These are phyloP conservation scores for Illadopsis cleaveri DNA, from an alignment of 2,113 vertebrate species.

Conservation along the genomic window DNA sequence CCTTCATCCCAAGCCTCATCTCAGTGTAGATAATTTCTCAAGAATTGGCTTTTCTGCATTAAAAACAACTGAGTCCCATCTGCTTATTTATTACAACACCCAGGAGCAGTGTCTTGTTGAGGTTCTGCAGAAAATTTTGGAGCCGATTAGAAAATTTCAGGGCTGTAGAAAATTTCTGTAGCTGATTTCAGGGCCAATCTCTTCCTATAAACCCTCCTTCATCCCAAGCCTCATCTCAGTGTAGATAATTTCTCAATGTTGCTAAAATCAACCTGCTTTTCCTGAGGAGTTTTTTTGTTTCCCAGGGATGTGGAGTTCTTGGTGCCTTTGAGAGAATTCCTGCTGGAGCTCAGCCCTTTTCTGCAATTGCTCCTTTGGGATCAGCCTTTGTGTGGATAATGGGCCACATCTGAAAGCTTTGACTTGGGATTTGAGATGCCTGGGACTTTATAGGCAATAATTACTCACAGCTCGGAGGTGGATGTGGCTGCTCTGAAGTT, in stretches of 20 bases:
- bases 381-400: not conserved
- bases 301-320: not conserved
- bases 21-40: too few species aligned
- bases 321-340: constrained; percentile 14
- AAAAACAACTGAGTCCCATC: not conserved
- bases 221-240: not conserved
- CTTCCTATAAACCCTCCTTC: not conserved
- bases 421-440: not conserved
- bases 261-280: not conserved
- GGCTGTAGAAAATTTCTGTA: too few species aligned
- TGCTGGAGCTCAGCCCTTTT: not conserved
- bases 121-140: not conserved
- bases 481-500: not conserved
- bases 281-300: not conserved
- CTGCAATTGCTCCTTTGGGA: not conserved
- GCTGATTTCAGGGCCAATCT: not conserved
- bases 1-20: too few species aligned
- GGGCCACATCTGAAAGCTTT: not conserved
- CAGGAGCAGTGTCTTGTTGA: not conserved
- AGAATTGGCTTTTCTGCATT: not conserved
- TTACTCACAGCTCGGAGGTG: not conserved
- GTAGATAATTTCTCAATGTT: not conserved
- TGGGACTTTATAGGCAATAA: not conserved
- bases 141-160: too few species aligned
- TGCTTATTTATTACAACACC: not conserved